Percentiles rank a stretch among this genome's conserved stretches.
These are phyloP conservation scores for Hydropsyche tenuis DNA, from an alignment of 1,140 invertebrate species.

Conservation along the genomic window DNA sequence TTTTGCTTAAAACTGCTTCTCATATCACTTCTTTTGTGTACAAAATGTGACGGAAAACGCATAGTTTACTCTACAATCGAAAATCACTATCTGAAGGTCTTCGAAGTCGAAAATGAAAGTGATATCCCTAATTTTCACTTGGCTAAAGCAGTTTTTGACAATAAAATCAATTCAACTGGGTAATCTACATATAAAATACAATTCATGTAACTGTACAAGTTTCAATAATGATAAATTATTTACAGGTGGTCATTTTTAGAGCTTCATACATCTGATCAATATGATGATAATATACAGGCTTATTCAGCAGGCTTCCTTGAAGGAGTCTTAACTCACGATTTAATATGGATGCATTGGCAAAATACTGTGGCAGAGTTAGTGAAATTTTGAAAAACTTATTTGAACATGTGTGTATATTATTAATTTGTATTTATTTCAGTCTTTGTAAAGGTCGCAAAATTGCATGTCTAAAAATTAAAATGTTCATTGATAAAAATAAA, in stretches of 20 bases:
- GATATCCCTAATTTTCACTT: constrained; percentile 26
- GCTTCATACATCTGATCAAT: constrained; percentile 59
- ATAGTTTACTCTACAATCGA: constrained; percentile 12
- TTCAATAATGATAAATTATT: constrained; percentile 5
- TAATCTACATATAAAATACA: constrained; percentile 28
- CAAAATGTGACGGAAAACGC: constrained; percentile 29
- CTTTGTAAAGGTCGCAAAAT: constrained; percentile 49
- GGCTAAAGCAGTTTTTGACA: constrained; percentile 38
- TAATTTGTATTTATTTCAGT: constrained; percentile 28
- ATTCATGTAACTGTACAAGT: neutral
- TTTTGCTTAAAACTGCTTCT: neutral
- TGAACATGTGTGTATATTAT: neutral
- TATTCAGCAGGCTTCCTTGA: constrained; percentile 73
- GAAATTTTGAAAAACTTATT: neutral
- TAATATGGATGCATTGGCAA: constrained; percentile 70
- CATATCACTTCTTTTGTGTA: neutral
- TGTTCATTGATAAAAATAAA: constrained; percentile 64
- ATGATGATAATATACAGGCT: constrained; percentile 66
- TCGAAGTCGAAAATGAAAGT: neutral
- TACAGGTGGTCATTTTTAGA: constrained; percentile 68
- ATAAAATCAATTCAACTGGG: constrained; percentile 46
- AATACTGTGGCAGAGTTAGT: constrained; percentile 65
- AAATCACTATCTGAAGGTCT: constrained; percentile 12
- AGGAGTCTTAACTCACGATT: constrained; percentile 66
- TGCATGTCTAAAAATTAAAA: constrained; percentile 62